Conservation (phyloP, 92 coral and sea anemone species). For the Virgularia gustaviana region DNA sequence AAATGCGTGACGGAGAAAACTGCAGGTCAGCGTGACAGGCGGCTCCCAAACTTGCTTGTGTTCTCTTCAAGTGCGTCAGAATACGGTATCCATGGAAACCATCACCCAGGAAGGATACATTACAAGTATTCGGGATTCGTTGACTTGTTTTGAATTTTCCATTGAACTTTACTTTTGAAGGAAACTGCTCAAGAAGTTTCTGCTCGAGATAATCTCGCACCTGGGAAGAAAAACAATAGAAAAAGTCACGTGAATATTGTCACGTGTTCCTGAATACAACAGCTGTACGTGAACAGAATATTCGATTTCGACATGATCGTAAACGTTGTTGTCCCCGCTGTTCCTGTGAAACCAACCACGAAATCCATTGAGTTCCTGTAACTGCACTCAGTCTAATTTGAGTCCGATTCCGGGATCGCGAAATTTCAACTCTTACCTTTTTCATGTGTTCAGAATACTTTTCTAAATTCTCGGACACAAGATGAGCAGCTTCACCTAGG, state of each 20-base stretch:
- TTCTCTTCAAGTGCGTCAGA: conserved; percentile 52
- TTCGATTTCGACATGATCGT: too few relatives aligned
- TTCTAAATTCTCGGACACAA: conserved; percentile 73
- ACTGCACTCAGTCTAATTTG: neutral
- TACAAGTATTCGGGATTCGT: conserved; percentile 91
- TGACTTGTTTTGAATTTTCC: conserved; percentile 77
- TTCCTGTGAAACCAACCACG: too few relatives aligned
- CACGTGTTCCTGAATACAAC: too few relatives aligned
- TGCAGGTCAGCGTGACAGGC: conserved; percentile 86
- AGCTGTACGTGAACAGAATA: too few relatives aligned
- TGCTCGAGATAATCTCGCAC: conserved; percentile 82
- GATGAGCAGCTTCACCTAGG: conserved; percentile 82
- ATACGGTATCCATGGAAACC: conserved; percentile 70
- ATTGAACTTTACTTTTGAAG: conserved; percentile 63
- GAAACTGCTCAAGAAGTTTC: conserved; percentile 61
- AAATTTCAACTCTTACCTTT: conserved; percentile 55
- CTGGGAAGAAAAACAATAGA: conserved; percentile 49
- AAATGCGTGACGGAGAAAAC: conserved; percentile 77
- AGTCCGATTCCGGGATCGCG: neutral
- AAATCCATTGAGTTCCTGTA: too few relatives aligned
- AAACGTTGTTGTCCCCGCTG: too few relatives aligned
- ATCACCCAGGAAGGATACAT: conserved; percentile 76
- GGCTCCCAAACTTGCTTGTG: conserved; percentile 94
- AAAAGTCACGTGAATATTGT: too few relatives aligned
- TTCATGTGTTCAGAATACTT: conserved; percentile 74